These are phyloP conservation scores for Lucilia cuprina DNA, from an alignment of 1,140 invertebrate species.

Conservation along the genomic window DNA sequence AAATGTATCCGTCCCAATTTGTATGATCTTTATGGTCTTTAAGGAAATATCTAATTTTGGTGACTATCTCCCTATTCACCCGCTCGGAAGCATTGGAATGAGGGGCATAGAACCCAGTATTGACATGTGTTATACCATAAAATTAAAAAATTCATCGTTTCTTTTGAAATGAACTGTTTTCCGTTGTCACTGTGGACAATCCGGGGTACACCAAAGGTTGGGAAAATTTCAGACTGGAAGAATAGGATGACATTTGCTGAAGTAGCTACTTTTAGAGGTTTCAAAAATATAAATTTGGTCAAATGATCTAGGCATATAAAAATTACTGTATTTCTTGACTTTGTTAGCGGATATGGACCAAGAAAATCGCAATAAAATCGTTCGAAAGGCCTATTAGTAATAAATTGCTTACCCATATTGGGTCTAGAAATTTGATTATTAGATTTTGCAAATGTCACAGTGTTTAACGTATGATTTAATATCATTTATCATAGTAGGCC, in stretches of 20 bases:
- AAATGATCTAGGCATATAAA: neutral
- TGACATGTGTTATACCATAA: neutral
- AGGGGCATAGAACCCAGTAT: neutral
- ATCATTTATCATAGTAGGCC: neutral
- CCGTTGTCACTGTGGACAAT: neutral
- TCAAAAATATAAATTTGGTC: neutral
- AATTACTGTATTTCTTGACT: neutral
- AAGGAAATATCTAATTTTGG: neutral
- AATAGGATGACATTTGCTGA: neutral
- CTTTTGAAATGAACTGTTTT: conserved; percentile 11
- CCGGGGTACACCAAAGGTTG: neutral
- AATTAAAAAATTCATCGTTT: neutral
- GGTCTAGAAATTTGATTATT: neutral
- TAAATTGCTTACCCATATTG: neutral
- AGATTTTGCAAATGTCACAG: neutral
- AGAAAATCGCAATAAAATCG: neutral
- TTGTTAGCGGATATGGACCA: neutral
- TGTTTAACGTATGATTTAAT: neutral
- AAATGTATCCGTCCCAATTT: neutral
- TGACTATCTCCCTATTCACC: neutral
- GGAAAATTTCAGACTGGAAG: neutral
- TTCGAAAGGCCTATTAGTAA: neutral
- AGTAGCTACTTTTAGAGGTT: neutral
- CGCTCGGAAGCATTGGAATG: conserved; percentile 8
- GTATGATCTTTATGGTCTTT: neutral